Evolutionary conservation across 2,113 vertebrate genomes (phyloP), one percentile per base, ranked within the genome.

Genomic region (Maylandia zebra): DNA sequence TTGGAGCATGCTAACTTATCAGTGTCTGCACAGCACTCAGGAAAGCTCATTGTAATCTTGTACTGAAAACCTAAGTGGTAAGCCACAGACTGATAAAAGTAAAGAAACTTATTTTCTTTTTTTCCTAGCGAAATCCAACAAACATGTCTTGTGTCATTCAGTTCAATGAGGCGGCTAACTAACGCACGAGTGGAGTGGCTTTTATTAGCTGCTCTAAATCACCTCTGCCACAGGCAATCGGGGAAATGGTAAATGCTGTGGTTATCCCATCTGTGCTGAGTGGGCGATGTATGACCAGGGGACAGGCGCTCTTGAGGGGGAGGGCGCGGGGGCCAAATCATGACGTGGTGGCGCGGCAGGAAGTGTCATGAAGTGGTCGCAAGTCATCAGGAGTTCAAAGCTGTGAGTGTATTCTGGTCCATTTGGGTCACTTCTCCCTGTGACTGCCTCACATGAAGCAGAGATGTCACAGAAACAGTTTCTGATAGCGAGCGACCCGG

Each of bases 141-240:
- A 91, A 85, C 61, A 59, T 48, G 16, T 69, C 83, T 56, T 27
- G 14, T 24, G 1, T 84, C 59, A 61, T 71, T 87, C 78, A 85
- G 19, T 88, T 82, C 84, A 89, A 89, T 88, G 64, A 90, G 45
- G 71, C 59, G 22, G 69, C 36, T 59, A 80, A 76, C 64, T 66
- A 82, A 76, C 30, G 55, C 82, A 86, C 48, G 69, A 59, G 43
- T 61, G 34, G 66, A 43, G 55, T 48, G 56, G 83, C 90, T 93
- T 86, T 88, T 89, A 91, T 90, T 90, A 88, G 89, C 71, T 57
- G 10, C 34, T 88, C 41, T 80, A 78, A 82, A 90, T 91, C 76
- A 56, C 55, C 84, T 27, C n/a, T 48, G 78, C 90, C 88, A 13
- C 19, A 13, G 87, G 84, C 83, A 36, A 56, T 82, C 9, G 61